Percentiles rank a stretch among this genome's conserved stretches.
These are phyloP conservation scores for Tetragnatha versicolor DNA, from an alignment of 1,140 invertebrate species.

Conservation along the genomic window DNA sequence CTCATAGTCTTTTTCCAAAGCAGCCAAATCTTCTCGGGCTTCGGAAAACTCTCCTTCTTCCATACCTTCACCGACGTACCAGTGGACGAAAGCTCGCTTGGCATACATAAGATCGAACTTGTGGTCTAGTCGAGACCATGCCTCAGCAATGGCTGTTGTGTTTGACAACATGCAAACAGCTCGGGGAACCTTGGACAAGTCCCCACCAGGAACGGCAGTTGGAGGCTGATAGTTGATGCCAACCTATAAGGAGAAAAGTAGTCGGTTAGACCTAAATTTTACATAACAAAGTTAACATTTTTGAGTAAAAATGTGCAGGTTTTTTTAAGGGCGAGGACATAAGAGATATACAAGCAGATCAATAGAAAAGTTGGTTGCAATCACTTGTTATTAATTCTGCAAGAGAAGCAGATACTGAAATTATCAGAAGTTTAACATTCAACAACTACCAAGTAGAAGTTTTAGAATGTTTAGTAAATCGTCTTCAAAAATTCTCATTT, in stretches of 20 bases:
- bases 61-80: conserved; percentile 80
- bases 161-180: conserved; percentile 81
- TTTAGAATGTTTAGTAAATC: no score
- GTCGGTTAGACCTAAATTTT: no score
- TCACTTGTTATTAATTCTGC: no score
- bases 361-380: no score
- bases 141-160: conserved; percentile 82
- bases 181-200: conserved; percentile 69
- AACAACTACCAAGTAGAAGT: no score
- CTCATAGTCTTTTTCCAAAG: conserved; percentile 72
- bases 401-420: no score
- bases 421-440: no score
- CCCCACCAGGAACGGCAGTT: conserved; percentile 71
- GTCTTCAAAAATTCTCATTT: no score
- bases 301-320: no score
- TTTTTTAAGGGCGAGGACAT: no score
- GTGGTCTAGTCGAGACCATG: conserved; percentile 79
- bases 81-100: conserved; percentile 81
- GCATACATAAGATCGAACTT: conserved; percentile 86
- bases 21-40: conserved; percentile 76
- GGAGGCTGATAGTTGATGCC: conserved; percentile 80
- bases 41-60: conserved; percentile 79
- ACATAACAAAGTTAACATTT: no score
- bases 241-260: conserved; percentile 63
- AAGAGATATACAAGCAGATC: no score